Evolutionary conservation across 2,888 invertebrate species (phyloP).

Genomic region (Sarcophaga variegata): DNA sequence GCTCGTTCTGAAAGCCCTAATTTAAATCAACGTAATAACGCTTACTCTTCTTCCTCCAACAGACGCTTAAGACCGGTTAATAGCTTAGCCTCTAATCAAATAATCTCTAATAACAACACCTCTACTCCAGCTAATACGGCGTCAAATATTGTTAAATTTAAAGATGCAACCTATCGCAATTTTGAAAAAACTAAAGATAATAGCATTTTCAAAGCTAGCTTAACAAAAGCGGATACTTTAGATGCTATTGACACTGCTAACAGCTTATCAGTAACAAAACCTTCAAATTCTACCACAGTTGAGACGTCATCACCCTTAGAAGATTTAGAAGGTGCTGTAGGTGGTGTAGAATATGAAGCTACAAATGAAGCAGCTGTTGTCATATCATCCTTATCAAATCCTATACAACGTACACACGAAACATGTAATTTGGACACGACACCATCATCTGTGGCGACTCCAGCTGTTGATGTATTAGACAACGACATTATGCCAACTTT

Average conservation of each 20-base stretch:
- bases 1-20: slow-evolving; percentile 81
- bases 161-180: slow-evolving; percentile 79
- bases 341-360: slow-evolving; percentile 63
- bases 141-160: slow-evolving; percentile 72
- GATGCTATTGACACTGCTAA: slow-evolving; percentile 44
- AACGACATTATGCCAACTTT: slow-evolving; percentile 74
- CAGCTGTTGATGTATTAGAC: slow-evolving; percentile 72
- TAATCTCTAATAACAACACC: slow-evolving; percentile 57
- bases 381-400: slow-evolving; percentile 38
- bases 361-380: slow-evolving; percentile 19
- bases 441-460: slow-evolving; percentile 48
- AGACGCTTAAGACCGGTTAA: slow-evolving; percentile 71
- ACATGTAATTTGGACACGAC: slow-evolving; percentile 50
- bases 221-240: slow-evolving; percentile 65
- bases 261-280: slow-evolving; percentile 11
- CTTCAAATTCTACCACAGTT: slow-evolving; percentile 7
- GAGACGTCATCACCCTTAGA: slow-evolving; percentile 63
- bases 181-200: slow-evolving; percentile 80
- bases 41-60: slow-evolving; percentile 74
- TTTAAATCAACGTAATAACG: slow-evolving; percentile 72
- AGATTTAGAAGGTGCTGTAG: slow-evolving; percentile 76
- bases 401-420: slow-evolving; percentile 55
- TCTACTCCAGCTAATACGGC: slow-evolving; percentile 48
- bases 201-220: slow-evolving; percentile 79
- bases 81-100: slow-evolving; percentile 65